phyloP scores from a whole-genome alignment of 2,888 invertebrate genomes.

The Odontocerum albicorne region DNA sequence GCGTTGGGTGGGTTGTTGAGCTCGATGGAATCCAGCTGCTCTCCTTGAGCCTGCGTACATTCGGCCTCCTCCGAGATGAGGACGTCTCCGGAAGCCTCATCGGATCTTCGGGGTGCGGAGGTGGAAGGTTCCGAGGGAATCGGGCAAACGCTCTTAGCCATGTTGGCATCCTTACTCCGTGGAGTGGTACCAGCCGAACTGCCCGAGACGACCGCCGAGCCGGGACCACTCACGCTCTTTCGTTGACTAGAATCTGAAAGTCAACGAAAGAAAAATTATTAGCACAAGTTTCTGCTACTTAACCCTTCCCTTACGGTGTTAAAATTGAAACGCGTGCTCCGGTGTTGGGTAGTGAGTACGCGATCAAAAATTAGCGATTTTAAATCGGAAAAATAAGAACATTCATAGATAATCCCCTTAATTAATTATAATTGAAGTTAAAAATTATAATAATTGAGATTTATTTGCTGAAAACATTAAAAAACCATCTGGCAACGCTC shows the following conservation, averaged over 20 bases:
- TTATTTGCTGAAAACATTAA: too few relatives aligned
- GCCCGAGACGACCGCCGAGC: constrained; percentile 16
- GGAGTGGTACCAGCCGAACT: constrained; percentile 9
- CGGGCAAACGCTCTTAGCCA: constrained; percentile 42
- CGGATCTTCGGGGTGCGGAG: constrained; percentile 1
- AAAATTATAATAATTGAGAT: too few relatives aligned
- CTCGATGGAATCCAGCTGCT: constrained; percentile 54
- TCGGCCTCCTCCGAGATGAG: constrained; percentile 26
- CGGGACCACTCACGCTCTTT: constrained; percentile 20
- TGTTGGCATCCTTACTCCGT: constrained; percentile 1
- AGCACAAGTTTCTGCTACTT: neutral
- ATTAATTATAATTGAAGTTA: too few relatives aligned
- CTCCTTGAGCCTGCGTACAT: constrained; percentile 42
- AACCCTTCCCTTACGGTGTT: too few relatives aligned
- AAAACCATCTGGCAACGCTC: too few relatives aligned
- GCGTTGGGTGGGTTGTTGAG: constrained; percentile 4
- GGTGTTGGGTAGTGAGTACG: too few relatives aligned
- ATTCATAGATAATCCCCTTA: too few relatives aligned
- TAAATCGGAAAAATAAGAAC: too few relatives aligned
- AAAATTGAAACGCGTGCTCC: too few relatives aligned
- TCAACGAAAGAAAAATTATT: constrained; percentile 1
- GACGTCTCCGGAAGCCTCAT: constrained; percentile 1
- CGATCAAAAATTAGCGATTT: too few relatives aligned
- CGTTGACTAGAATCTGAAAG: constrained; percentile 34
- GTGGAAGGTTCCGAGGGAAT: constrained; percentile 46